Base-by-base conservation (phyloP, 2,797 vertebrate genomes). In the Acropternis orthonyx region DNA sequence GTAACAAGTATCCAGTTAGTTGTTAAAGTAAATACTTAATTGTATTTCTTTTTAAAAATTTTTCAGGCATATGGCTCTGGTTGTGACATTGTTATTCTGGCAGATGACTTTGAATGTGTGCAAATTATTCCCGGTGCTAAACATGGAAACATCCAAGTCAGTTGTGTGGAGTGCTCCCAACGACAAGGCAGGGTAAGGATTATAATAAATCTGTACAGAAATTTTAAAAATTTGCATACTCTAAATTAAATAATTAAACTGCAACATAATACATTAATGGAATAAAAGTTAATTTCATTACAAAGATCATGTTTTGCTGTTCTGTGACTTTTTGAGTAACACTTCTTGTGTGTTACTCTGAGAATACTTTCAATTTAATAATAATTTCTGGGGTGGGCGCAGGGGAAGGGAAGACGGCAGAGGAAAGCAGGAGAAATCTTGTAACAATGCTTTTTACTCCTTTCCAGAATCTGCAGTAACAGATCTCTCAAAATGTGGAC, bases 51-150 rank as follows among this genome's bases (percentile, higher is more conserved):
- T 89, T 26, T 7, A 63, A 89, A 92, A 55, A 61, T 76, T 78
- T 97, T 97, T 26, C 97, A 99, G 99, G 99, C 99, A 11, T 99
- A 99, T 48, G 99, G 99, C 95, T 99, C 99, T 14, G 99, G 99
- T 71, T 99, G 99, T 97, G 99, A 99, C 96, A 99, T 99, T 48
- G 99, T 99, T 93, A 98, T 99, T 97, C 98, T 99, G 98, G 99
- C 99, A 73, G 98, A 98, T 95, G 99, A 99, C 97, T 99, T 99
- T 94, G 99, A 99, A 97, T 99, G 99, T 97, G 99, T 99, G 88
- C 99, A 99, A 97, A 99, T 99, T 95, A 99, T 99, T 97, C 99
- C 99, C 2, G 99, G 99, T 98, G 99, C 99, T 98, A 99, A 99
- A 97, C 99, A 99, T 98, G 99, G 99, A 94, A 99, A 99, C 98